Evolutionary conservation across 1,140 invertebrate species (phyloP).

Genomic region (Trinorchestia longiramus): DNA sequence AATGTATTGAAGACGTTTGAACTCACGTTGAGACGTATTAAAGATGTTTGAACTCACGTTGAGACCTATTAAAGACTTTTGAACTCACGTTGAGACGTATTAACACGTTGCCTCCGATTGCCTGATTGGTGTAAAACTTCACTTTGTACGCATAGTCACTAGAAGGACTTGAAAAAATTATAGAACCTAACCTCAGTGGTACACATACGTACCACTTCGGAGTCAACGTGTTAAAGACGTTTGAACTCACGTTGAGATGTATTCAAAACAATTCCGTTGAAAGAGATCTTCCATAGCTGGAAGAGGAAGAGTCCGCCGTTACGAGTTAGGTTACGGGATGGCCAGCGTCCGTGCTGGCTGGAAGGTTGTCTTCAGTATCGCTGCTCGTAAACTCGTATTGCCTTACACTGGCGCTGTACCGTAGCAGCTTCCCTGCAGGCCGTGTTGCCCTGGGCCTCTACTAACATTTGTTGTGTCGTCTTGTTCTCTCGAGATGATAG

Average conservation of each 20-base stretch:
- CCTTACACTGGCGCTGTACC: neutral
- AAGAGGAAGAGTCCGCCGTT: neutral
- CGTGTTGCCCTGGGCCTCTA: neutral
- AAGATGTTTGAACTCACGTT: no score
- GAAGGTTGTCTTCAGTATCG: conserved; percentile 1
- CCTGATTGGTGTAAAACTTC: no score
- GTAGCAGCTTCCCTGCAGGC: neutral
- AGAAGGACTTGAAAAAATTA: no score
- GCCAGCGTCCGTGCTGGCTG: neutral
- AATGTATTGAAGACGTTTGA: no score
- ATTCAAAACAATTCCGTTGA: neutral
- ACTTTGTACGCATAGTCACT: no score
- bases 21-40: no score
- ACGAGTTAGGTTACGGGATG: neutral
- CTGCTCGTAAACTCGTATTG: conserved; percentile 25
- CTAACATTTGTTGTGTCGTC: neutral
- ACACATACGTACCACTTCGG: no score
- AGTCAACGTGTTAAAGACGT: no score
- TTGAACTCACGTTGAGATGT: neutral
- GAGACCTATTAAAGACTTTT: no score
- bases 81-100: no score
- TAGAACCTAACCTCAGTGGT: no score
- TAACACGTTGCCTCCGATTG: no score
- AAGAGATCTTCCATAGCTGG: neutral
- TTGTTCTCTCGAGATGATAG: neutral